Conservation (phyloP, 2,113 vertebrate species). For the Psilopsiagon aymara region DNA sequence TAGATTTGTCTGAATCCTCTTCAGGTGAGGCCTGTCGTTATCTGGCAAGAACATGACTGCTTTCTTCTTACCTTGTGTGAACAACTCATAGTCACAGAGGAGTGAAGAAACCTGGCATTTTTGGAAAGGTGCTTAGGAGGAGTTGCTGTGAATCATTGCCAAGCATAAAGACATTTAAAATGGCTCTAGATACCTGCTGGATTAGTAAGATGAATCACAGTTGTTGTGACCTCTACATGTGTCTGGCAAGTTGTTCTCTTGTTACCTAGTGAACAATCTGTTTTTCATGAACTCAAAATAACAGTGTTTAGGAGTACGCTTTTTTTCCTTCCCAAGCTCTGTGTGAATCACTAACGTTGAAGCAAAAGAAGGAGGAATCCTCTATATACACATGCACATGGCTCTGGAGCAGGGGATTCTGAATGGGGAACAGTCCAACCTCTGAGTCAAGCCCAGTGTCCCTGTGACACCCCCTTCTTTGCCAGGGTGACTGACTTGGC, state of each 20-base stretch:
- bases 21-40: neutral
- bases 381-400: neutral
- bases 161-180: neutral
- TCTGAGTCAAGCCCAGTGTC: neutral
- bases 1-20: neutral
- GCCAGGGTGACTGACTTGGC: neutral
- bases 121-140: neutral
- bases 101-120: neutral
- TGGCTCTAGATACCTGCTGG: slow-evolving; percentile 26
- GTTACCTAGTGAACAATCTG: slow-evolving; percentile 52
- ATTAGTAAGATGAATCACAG: slow-evolving; percentile 53
- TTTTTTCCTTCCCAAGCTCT: neutral
- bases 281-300: slow-evolving; percentile 54
- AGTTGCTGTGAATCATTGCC: slow-evolving; percentile 31
- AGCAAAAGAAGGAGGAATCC: slow-evolving; percentile 10
- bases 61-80: neutral
- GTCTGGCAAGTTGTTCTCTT: slow-evolving; percentile 65
- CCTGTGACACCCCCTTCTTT: neutral
- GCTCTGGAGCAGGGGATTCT: neutral
- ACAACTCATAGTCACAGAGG: neutral
- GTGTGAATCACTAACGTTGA: slow-evolving; percentile 22
- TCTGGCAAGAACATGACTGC: neutral
- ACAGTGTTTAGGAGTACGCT: slow-evolving; percentile 34
- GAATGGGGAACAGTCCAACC: neutral
- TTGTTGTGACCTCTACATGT: slow-evolving; percentile 37